Percentiles rank a stretch among this genome's conserved stretches.
Evolutionary conservation across 2,113 vertebrate species (phyloP).

Genomic region (Ophthalmotilapia sp.): DNA sequence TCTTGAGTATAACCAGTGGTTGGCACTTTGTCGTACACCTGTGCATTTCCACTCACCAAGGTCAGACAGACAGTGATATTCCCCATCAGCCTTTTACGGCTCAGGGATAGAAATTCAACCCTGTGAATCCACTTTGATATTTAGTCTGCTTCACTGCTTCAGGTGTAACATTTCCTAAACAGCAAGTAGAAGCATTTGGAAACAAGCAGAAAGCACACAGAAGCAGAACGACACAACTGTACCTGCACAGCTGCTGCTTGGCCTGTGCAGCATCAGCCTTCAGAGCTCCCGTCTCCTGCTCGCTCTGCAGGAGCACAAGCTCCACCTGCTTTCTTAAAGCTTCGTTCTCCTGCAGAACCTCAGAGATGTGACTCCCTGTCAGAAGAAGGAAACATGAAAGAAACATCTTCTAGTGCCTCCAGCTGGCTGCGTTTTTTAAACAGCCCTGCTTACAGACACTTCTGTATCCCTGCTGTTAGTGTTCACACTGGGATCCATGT

Average conservation of each 20-base stretch:
- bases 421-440: neutral
- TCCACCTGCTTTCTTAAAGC: slow-evolving; percentile 72
- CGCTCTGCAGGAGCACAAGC: slow-evolving; percentile 65
- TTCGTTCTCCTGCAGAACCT: slow-evolving; percentile 82
- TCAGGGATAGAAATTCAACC: neutral
- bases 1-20: accelerated
- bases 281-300: slow-evolving; percentile 69
- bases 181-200: neutral
- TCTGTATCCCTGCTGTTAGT: accelerated
- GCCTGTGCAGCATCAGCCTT: slow-evolving; percentile 55
- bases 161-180: neutral
- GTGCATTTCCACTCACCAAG: neutral
- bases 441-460: neutral
- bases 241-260: slow-evolving; percentile 71
- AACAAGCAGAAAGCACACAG: neutral
- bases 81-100: neutral
- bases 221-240: neutral
- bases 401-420: neutral
- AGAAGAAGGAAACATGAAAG: neutral
- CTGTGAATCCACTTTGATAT: neutral
- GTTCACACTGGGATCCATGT: neutral
- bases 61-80: neutral
- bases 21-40: neutral
- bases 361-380: slow-evolving; percentile 68
- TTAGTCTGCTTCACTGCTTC: neutral